Conservation (phyloP, 2,797 vertebrate genomes). For the Darevskia mixta region DNA sequence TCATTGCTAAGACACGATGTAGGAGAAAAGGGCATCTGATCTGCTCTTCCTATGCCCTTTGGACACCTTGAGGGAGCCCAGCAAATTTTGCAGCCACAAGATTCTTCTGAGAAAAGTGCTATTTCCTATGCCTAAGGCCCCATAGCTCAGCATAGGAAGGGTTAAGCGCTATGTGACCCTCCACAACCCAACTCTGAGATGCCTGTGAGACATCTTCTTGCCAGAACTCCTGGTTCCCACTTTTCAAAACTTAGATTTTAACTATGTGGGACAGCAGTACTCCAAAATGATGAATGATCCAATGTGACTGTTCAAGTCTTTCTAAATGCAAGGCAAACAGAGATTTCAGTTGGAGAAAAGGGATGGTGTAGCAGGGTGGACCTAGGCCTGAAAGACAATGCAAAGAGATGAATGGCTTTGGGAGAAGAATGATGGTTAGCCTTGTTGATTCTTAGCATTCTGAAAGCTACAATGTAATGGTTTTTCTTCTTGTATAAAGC, state of each 20-base stretch:
- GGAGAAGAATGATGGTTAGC: neutral
- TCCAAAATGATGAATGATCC: neutral
- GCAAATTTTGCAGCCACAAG: neutral
- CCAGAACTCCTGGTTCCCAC: neutral
- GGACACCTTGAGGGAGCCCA: neutral
- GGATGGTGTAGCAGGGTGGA: neutral
- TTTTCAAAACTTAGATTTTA: conserved; percentile 14
- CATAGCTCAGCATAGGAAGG: neutral
- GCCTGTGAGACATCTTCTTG: neutral
- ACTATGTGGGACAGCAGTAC: neutral
- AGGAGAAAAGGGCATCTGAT: conserved; percentile 12
- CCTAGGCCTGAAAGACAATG: too few relatives aligned
- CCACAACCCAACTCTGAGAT: neutral
- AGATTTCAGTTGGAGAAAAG: neutral
- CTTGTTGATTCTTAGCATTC: neutral
- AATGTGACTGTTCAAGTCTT: neutral
- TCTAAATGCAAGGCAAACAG: neutral
- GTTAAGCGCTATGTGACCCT: neutral
- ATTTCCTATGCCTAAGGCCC: accelerated
- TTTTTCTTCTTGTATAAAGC: neutral
- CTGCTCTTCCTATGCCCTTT: accelerated
- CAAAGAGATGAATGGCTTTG: neutral
- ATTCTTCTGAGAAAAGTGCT: neutral
- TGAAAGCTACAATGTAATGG: neutral
- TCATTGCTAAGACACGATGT: conserved; percentile 5